Conservation (phyloP, 2,113 vertebrate genomes). For the Chloropsis cyanopogon region DNA sequence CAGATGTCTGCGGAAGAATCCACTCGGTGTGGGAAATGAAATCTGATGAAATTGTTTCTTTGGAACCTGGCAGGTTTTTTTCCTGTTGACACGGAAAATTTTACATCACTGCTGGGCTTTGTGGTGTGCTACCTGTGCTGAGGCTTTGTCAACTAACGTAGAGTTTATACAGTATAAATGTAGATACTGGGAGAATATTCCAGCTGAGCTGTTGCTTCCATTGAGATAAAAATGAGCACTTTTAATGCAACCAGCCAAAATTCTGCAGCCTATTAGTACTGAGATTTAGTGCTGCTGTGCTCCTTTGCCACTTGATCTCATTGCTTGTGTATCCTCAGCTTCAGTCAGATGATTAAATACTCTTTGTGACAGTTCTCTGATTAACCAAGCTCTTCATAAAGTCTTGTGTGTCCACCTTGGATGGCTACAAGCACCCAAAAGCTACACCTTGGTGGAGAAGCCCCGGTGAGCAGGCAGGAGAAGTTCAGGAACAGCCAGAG, state of each 20-base stretch:
- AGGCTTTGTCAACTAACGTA: neutral
- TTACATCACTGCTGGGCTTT: neutral
- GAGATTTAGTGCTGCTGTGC: neutral
- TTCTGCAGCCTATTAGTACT: neutral
- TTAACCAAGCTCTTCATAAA: neutral
- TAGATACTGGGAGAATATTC: neutral
- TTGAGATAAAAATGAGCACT: neutral
- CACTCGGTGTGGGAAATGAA: neutral
- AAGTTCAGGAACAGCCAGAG: neutral
- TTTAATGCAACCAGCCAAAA: constrained; percentile 6
- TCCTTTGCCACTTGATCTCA: neutral
- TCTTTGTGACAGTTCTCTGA: neutral
- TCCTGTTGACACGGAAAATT: neutral
- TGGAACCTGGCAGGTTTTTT: neutral
- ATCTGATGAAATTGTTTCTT: neutral
- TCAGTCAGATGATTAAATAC: neutral
- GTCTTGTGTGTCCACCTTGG: neutral
- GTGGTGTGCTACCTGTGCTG: neutral
- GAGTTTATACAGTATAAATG: neutral
- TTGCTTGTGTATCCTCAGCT: neutral
- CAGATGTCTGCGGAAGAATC: neutral
- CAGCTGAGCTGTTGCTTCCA: neutral
- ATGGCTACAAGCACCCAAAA: neutral
- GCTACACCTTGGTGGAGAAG: neutral
- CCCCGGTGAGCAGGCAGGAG: accelerated